Evolutionary conservation across 1,140 invertebrate genomes (phyloP), one percentile per base, ranked within the genome.

Genomic region (Drosophila santomea): DNA sequence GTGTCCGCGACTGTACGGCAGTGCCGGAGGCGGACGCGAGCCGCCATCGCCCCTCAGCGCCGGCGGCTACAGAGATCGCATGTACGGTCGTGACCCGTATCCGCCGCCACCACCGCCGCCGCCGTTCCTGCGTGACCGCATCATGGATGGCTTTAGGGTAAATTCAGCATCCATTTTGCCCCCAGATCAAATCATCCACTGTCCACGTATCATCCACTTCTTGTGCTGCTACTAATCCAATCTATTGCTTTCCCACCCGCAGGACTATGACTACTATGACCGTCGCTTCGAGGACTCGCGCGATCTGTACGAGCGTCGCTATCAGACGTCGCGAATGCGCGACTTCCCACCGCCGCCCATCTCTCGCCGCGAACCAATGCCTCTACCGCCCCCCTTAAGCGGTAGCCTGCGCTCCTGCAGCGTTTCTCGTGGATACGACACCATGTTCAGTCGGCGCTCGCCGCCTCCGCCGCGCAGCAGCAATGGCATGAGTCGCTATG

Each of bases 191-290:
- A 35, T 17, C 48, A 51, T 51, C 28, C 25, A 51, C 15, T 48
- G 15, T 11, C 43, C 41, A 35, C 36, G 2, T 25, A 8, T 20
- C n/a, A 12, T 15, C 15, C 8, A 3, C 4, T 17, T 10, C 0
- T 4, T 20, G 12, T 3, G 2, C 35, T 38, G 6, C 14, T 3
- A 44, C 25, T 69, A 60, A 74, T 64, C 8, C 8, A 20, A 28
- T 8, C 15, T 2, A 0, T 0, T 39, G n/a, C 54, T 63, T 38
- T 47, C 38, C 12, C 45, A 36, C 58, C 52, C 67, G 28, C 74
- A 97, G 96, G 96, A 97, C 17, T 97, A 96, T 79, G 96, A 97
- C 92, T 97, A 97, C 93, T 97, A 97, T 93, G 96, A 97, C 80
- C 94, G 96, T 51, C 92, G 95, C 39, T 96, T 96, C 83, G 96